Base-by-base conservation (phyloP, 2,888 invertebrate genomes). In the Chydorus sphaericus region DNA sequence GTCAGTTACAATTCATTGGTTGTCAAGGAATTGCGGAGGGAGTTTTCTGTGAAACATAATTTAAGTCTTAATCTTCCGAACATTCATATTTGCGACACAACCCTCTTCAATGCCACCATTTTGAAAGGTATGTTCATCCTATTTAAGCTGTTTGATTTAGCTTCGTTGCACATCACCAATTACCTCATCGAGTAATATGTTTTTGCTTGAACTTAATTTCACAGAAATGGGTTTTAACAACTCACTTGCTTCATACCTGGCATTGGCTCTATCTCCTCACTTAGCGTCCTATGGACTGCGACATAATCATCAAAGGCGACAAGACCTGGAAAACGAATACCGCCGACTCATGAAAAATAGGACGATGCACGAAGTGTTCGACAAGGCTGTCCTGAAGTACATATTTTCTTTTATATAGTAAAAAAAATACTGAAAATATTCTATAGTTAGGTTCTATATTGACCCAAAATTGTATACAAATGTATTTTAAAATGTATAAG, bases 31-130 rank as follows among this genome's bases (percentile, higher is more conserved):
- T 23, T 55, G 1, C 55, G 55, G 14, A 55, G 48, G 20, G 55
- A 55, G 33, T 29, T 49, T 8, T 36, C 28, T 37, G 33, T 49
- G 2, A 33, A 31, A 14, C 30, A 49, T 20, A 55, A 55, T 18
- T 18, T 14, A 14, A 49, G 33, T 23, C 48, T 55, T 48, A 20
- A 48, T 3, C 36, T 55, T 14, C 55, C 55, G 10, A 36, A 48
- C 29, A 55, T 55, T 26, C 55, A 55, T 26, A 29, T 55, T 26
- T 55, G 55, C 26, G 55, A 55, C 10, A 55, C 55, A n/a, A 48
- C 33, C 1, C 49, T 55, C 7, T 48, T 55, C n/a, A 55, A 49
- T 16, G 28, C 3, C 4, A 38, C 37, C 8, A 16, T 23, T 4
- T 49, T 55, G 16, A 1, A 23, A 23, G 23, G 55, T 52, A 52